These are phyloP conservation scores for Sebastes reedi DNA, from an alignment of 2,797 vertebrate genomes.

Conservation along the genomic window DNA sequence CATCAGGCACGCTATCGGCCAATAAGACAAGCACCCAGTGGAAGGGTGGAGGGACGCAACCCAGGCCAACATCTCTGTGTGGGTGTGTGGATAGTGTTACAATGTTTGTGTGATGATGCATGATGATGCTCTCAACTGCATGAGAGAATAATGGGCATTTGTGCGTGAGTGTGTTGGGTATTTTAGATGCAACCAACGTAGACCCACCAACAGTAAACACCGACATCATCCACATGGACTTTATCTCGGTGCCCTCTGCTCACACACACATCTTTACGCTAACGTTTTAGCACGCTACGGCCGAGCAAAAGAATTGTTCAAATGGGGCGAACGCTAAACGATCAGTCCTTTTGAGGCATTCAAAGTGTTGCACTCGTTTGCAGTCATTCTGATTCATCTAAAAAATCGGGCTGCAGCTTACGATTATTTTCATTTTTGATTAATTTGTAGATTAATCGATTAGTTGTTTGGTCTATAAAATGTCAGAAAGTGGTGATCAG, in stretches of 20 bases:
- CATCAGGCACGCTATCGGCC: constrained; percentile 59
- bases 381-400: background rate
- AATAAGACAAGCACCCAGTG: constrained; percentile 29
- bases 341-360: rapidly evolving
- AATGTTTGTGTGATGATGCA: constrained; percentile 58
- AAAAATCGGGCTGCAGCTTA: rapidly evolving
- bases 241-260: background rate
- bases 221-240: background rate
- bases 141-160: constrained; percentile 50
- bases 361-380: background rate
- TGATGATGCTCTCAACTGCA: constrained; percentile 56
- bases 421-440: too few relatives aligned
- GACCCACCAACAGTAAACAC: background rate
- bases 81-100: background rate
- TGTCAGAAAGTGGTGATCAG: too few relatives aligned
- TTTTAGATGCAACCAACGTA: constrained; percentile 6
- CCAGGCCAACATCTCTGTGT: background rate
- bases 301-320: too few relatives aligned
- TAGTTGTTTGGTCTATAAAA: too few relatives aligned
- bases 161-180: constrained; percentile 20
- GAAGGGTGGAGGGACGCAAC: constrained; percentile 38
- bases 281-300: too few relatives aligned
- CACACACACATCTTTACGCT: background rate
- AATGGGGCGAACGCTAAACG: background rate
- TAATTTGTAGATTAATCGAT: rapidly evolving